These are phyloP conservation scores for Oreocharis arfaki DNA, from an alignment of 2,113 vertebrate species.

Conservation along the genomic window DNA sequence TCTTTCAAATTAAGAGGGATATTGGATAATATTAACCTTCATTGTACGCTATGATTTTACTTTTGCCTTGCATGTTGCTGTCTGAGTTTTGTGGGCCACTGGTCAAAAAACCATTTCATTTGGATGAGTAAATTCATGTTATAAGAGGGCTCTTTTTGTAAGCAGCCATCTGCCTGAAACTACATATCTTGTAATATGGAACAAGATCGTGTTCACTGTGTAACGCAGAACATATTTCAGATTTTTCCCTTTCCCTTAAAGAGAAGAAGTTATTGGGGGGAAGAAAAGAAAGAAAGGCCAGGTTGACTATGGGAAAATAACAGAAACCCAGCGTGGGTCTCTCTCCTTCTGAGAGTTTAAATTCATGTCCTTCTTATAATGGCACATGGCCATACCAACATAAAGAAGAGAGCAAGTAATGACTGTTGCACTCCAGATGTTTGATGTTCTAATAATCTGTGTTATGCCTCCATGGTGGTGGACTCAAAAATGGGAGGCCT, in stretches of 20 bases:
- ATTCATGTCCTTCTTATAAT: neutral
- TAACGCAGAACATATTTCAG: neutral
- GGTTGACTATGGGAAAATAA: neutral
- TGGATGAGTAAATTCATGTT: neutral
- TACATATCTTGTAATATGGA: neutral
- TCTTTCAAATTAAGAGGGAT: neutral
- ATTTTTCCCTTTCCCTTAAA: neutral
- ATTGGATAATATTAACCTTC: neutral
- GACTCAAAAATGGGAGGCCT: neutral
- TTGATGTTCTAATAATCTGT: neutral
- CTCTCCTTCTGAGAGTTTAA: neutral
- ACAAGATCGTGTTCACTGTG: neutral
- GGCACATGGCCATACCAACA: neutral
- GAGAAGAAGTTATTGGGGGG: neutral
- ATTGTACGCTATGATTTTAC: neutral
- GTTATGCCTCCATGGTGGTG: neutral
- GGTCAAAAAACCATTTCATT: neutral
- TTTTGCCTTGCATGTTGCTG: neutral
- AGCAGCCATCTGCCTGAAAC: neutral
- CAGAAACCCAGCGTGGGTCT: neutral
- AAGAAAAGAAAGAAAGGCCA: neutral
- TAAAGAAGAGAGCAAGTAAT: neutral
- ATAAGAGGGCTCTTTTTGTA: neutral
- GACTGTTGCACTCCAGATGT: slow-evolving; percentile 11
- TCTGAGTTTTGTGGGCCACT: neutral